Conservation (phyloP, 2,113 vertebrate species). For the Dromaius novaehollandiae region DNA sequence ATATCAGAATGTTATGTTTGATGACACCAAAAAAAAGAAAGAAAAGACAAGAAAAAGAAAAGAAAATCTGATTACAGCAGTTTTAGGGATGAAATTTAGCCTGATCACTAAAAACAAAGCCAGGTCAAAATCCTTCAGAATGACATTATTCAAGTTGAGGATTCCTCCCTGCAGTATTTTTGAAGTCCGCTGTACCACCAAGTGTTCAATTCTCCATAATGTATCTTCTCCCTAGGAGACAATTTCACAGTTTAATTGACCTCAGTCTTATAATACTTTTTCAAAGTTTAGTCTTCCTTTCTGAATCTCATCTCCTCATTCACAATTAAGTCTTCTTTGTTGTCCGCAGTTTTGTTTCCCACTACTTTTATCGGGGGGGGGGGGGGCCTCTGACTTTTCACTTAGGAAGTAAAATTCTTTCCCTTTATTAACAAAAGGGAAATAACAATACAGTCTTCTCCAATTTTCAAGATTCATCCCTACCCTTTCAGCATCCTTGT, state of each 20-base stretch:
- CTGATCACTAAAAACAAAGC: background rate
- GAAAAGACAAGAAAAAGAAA: background rate
- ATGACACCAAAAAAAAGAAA: background rate
- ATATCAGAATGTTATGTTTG: background rate
- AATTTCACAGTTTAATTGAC: background rate
- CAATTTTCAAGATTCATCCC: background rate
- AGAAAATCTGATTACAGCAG: background rate
- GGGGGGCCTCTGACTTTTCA: background rate
- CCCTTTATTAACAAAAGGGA: background rate
- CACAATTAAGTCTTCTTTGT: background rate
- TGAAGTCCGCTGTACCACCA: background rate
- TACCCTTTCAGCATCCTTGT: background rate
- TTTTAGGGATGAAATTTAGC: background rate
- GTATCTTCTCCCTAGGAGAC: background rate
- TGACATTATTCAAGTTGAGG: background rate
- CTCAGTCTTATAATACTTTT: background rate
- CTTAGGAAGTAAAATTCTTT: background rate
- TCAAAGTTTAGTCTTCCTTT: background rate
- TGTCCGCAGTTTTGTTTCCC: background rate
- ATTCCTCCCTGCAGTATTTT: background rate
- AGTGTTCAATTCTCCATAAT: background rate
- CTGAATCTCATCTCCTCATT: background rate
- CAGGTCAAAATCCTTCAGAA: background rate
- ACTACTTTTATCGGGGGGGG: background rate
- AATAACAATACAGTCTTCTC: background rate